Evolutionary conservation across 2,888 invertebrate genomes (phyloP).

Genomic region (Cyaniris semiargus): DNA sequence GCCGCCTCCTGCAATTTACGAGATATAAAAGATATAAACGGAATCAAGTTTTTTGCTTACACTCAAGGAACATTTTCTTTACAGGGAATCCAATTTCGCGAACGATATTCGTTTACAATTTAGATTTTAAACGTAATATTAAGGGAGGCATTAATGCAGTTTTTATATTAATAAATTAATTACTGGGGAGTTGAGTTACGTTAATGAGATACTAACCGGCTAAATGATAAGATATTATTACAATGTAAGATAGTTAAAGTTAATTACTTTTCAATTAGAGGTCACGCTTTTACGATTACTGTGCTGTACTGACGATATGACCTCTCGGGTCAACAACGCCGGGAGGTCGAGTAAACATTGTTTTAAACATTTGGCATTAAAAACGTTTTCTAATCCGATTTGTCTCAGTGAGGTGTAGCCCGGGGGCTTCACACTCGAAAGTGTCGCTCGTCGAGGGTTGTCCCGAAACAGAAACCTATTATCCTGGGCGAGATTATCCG

Average conservation of each 20-base stretch:
- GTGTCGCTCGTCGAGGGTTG: conserved; percentile 77
- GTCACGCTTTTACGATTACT: neutral
- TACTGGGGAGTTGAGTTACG: neutral
- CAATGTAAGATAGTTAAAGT: neutral
- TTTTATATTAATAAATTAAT: neutral
- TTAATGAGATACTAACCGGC: neutral
- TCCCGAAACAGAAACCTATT: conserved; percentile 81
- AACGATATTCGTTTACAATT: conserved; percentile 45
- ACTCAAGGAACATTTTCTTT: conserved; percentile 79
- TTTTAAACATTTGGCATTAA: conserved; percentile 61
- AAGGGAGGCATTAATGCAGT: conserved; percentile 21
- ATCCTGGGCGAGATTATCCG: conserved; percentile 81
- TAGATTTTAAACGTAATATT: conserved; percentile 40
- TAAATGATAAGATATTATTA: neutral
- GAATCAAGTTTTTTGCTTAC: conserved; percentile 81
- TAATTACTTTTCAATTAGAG: neutral
- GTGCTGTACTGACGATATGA: neutral
- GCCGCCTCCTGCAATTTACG: conserved; percentile 81
- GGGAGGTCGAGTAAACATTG: conserved; percentile 38
- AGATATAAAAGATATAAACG: conserved; percentile 81
- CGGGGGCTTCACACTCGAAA: conserved; percentile 73
- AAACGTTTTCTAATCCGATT: conserved; percentile 77
- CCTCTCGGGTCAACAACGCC: conserved; percentile 3
- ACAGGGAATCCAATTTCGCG: conserved; percentile 74
- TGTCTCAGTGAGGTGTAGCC: conserved; percentile 72